Base-by-base conservation (phyloP, 2,888 invertebrate species). In the Tenthredo mesomela region DNA sequence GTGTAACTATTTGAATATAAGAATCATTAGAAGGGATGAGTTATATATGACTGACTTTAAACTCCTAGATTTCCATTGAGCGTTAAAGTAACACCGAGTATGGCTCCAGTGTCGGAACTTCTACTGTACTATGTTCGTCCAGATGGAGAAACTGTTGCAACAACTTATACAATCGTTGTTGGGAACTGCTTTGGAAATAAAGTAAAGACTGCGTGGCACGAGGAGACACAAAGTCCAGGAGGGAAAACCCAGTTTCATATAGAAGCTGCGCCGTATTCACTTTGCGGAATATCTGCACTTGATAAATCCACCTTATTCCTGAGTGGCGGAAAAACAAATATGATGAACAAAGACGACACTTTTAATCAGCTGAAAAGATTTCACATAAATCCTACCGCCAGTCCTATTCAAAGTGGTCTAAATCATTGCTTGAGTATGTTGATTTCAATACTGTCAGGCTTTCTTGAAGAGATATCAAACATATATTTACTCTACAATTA, bases 211-310 rank as follows among this genome's bases (percentile, higher is more conserved):
- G 91, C 91, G 12, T 95, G 95, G 94, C 93, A 93, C 40, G 93
- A 93, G 78, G 92, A 92, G 7, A 93, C 92, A 2, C 93, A 94
- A 29, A 92, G 92, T 83, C 95, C 95, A 0, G 95, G 95, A 12
- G 93, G 93, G 15, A 89, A 91, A 29, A 94, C 94, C 2, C 93
- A 93, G 9, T 91, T 95, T 50, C 93, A 93, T 54, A 91, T 96
- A 10, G 93, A 93, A 87, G 94, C 95, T 0, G 93, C 94, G 0
- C 93, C 95, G 0, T 93, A 93, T 85, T 95, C 95, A 0, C 89
- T 95, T 0, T 96, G 96, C 89, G 95, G 95, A 12, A 89, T 95
- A 29, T 94, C 95, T 0, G 94, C 95, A 1, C 93, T 95, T 0
- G 96, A 96, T 90, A 95, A 95, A 88, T 94, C 95, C 84, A 94